phyloP scores from a whole-genome alignment of 2,797 vertebrate genomes.

The Poliocrania exsul region DNA sequence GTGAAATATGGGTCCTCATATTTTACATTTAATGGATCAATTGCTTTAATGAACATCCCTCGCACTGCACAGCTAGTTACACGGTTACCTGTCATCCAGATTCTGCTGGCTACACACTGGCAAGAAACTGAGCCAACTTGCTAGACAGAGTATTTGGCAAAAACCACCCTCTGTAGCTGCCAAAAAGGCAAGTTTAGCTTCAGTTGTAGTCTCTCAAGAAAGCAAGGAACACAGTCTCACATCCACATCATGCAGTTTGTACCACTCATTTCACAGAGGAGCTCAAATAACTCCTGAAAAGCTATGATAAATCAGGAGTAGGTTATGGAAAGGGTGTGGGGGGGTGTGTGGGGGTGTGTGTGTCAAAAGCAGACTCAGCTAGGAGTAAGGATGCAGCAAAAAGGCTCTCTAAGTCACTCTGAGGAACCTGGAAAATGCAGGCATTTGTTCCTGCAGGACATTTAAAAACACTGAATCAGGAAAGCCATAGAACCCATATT shows the following conservation, averaged over 20 bases:
- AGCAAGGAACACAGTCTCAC: background rate
- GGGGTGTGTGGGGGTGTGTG: fast-evolving
- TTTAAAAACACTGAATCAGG: background rate
- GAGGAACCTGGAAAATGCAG: background rate
- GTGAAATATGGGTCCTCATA: background rate
- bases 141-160: constrained; percentile 12
- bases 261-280: background rate
- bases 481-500: background rate
- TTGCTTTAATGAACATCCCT: background rate
- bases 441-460: background rate
- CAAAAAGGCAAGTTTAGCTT: background rate
- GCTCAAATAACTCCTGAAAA: constrained; percentile 3
- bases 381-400: background rate
- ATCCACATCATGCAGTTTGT: background rate
- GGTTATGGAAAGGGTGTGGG: background rate
- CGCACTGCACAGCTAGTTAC: background rate
- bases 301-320: background rate
- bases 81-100: background rate
- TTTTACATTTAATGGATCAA: background rate
- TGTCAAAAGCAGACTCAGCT: background rate
- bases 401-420: background rate
- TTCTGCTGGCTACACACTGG: background rate
- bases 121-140: constrained; percentile 6
- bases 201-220: background rate
- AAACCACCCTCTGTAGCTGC: background rate